A percentile compares a stretch with the other conserved stretches of the same genome.
Evolutionary conservation across 2,797 vertebrate species (phyloP).

Genomic region (Tenualosa ilisha): DNA sequence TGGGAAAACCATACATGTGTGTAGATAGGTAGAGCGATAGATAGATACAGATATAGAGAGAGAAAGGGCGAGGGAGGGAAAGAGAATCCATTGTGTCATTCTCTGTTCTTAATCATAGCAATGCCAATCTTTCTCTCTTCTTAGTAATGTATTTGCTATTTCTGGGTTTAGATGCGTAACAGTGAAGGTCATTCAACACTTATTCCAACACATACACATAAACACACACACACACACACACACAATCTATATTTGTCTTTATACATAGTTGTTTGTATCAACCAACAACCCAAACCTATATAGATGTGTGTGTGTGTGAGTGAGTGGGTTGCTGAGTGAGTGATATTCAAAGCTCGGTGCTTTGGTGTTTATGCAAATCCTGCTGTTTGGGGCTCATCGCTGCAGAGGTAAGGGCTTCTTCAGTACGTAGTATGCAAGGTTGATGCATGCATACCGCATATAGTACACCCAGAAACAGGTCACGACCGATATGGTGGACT

Average conservation of each 20-base stretch:
- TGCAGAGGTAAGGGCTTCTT: background rate
- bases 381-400: background rate
- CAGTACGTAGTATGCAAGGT: background rate
- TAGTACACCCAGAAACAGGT: background rate
- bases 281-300: too few species aligned
- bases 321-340: background rate
- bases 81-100: background rate
- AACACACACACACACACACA: background rate
- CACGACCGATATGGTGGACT: background rate
- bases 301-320: background rate
- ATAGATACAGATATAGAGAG: background rate
- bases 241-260: background rate
- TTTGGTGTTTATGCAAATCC: constrained; percentile 10
- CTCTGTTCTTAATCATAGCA: background rate
- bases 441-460: background rate
- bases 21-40: too few species aligned
- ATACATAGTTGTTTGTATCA: background rate
- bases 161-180: background rate
- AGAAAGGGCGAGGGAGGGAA: background rate
- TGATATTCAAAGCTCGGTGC: background rate
- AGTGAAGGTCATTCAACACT: background rate
- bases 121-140: background rate
- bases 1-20: too few species aligned
- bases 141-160: background rate
- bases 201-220: background rate